phyloP scores from a whole-genome alignment of 2,888 invertebrate species.

The Trisateles emortualis region DNA sequence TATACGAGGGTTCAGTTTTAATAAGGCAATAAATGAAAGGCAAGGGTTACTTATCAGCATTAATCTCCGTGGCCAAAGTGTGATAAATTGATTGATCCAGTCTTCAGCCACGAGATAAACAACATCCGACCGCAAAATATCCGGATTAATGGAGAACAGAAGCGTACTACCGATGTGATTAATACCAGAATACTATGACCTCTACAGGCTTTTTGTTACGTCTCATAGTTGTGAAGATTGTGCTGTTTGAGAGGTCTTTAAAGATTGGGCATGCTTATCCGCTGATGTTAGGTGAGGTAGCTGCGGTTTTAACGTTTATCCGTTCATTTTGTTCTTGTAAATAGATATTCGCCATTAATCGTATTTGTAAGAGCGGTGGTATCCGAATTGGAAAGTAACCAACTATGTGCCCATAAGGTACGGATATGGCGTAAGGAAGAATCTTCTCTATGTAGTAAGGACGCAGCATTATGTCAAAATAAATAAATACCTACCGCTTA shows the following conservation, averaged over 20 bases:
- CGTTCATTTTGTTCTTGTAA: slow-evolving; percentile 45
- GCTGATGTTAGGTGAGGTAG: slow-evolving; percentile 53
- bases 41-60: slow-evolving; percentile 26
- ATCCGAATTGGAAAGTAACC: no score
- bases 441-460: no score
- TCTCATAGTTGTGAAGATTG: slow-evolving; percentile 16
- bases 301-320: slow-evolving; percentile 53
- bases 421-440: no score
- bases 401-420: no score
- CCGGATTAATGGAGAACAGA: slow-evolving; percentile 58
- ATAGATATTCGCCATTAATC: slow-evolving; percentile 29
- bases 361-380: no score
- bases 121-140: slow-evolving; percentile 59
- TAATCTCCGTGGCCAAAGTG: slow-evolving; percentile 35
- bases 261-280: slow-evolving; percentile 31
- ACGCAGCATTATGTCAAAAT: no score
- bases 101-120: slow-evolving; percentile 46
- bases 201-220: slow-evolving; percentile 45
- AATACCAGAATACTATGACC: slow-evolving; percentile 47
- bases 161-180: slow-evolving; percentile 43
- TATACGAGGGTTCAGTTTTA: background rate
- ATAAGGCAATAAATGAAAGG: slow-evolving; percentile 17
- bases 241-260: slow-evolving; percentile 27
- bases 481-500: no score
- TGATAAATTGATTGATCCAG: slow-evolving; percentile 58